Conservation (phyloP, 2,113 vertebrate species). For the Sinosuthora webbiana region DNA sequence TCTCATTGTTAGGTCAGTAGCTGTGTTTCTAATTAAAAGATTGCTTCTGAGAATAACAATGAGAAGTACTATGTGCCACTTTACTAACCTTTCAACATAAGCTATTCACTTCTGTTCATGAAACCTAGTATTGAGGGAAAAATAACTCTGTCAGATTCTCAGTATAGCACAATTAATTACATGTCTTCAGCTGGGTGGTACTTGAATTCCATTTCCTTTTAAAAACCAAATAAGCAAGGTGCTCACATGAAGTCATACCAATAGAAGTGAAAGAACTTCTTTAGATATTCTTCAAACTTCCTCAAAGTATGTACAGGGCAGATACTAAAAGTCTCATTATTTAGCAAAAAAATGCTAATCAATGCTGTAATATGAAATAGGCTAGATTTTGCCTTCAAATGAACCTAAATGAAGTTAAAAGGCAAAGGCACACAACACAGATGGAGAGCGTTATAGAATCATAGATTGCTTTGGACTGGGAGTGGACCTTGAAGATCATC, state of each 20-base stretch:
- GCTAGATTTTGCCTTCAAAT: not conserved
- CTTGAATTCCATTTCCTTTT: not conserved
- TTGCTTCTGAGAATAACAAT: conserved; percentile 9
- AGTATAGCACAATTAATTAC: not conserved
- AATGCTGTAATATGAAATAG: not conserved
- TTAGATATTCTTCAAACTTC: not conserved
- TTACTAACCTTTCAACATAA: not conserved
- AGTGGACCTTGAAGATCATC: not conserved
- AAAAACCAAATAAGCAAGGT: not conserved
- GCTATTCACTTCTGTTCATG: not conserved
- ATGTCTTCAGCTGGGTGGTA: not conserved
- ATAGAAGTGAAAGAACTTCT: not conserved
- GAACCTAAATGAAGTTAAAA: not conserved
- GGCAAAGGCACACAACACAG: not conserved
- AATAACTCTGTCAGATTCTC: not conserved
- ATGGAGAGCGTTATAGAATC: not conserved
- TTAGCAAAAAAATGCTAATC: not conserved
- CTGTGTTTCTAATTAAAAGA: conserved; percentile 52
- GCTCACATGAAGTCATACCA: not conserved
- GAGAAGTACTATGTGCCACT: not conserved
- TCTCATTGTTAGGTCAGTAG: conserved; percentile 1
- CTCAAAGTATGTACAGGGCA: not conserved
- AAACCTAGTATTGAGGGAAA: not conserved
- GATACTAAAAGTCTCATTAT: not conserved
- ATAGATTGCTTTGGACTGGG: not conserved